These are phyloP conservation scores for Cyrtonyx montezumae DNA, from an alignment of 2,113 vertebrate species.

Conservation along the genomic window DNA sequence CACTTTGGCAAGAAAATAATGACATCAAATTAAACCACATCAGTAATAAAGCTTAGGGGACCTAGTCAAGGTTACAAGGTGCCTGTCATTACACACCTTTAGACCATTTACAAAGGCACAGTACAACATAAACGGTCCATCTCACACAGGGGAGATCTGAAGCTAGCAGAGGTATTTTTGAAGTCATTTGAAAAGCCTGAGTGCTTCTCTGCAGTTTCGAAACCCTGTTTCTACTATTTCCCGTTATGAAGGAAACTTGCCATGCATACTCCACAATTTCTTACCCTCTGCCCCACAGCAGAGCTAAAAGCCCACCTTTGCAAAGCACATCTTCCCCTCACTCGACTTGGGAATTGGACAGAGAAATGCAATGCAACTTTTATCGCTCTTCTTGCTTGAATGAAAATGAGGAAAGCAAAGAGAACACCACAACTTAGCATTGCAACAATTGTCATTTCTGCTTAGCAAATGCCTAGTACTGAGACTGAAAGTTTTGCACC, in stretches of 20 bases:
- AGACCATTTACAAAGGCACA: accelerated
- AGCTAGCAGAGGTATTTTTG: accelerated
- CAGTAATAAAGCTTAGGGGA: background rate
- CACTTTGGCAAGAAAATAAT: background rate
- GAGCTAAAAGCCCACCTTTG: background rate
- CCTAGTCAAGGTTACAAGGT: background rate
- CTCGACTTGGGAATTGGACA: background rate
- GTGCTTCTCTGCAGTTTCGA: background rate
- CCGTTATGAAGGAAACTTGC: background rate
- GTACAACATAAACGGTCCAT: accelerated
- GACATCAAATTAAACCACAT: background rate
- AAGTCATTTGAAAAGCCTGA: background rate
- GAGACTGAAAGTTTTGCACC: background rate
- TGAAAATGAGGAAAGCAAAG: background rate
- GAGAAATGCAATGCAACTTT: background rate
- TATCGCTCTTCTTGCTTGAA: background rate
- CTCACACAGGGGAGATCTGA: background rate
- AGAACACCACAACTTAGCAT: background rate
- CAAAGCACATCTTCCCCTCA: background rate
- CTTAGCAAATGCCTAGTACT: background rate
- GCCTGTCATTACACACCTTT: background rate
- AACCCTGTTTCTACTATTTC: background rate
- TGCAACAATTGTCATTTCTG: accelerated
- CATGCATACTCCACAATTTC: accelerated
- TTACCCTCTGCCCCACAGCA: background rate